phyloP scores from a whole-genome alignment of 1,140 invertebrate genomes.

The Dryas iulia region DNA sequence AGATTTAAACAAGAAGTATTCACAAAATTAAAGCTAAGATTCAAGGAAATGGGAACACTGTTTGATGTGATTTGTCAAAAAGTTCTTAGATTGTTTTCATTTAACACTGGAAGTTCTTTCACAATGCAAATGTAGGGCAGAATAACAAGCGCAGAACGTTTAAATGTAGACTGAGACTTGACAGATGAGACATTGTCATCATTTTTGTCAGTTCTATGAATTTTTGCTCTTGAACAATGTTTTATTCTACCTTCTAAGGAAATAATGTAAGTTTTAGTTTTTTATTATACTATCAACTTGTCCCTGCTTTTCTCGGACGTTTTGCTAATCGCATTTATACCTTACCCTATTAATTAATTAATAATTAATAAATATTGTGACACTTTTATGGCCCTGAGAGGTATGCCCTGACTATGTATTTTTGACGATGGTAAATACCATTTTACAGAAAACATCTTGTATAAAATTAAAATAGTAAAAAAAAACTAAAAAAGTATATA shows the following conservation, averaged over 20 bases:
- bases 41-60: neutral
- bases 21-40: neutral
- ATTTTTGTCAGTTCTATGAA: neutral
- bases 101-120: neutral
- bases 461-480: too few relatives aligned
- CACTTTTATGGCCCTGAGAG: too few relatives aligned
- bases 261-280: too few relatives aligned
- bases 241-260: neutral
- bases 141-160: constrained; percentile 10
- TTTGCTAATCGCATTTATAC: too few relatives aligned
- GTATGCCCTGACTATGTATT: too few relatives aligned
- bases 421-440: too few relatives aligned
- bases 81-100: neutral
- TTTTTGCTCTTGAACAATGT: neutral
- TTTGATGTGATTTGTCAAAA: neutral
- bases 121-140: constrained; percentile 18
- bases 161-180: neutral
- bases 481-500: too few relatives aligned
- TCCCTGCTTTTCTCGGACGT: neutral
- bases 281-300: too few relatives aligned
- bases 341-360: too few relatives aligned
- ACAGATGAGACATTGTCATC: neutral
- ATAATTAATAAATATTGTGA: too few relatives aligned
- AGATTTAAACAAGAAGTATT: too few relatives aligned
- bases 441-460: too few relatives aligned